phyloP scores from a whole-genome alignment of 2,797 vertebrate genomes.

The Myotis vivesi region DNA sequence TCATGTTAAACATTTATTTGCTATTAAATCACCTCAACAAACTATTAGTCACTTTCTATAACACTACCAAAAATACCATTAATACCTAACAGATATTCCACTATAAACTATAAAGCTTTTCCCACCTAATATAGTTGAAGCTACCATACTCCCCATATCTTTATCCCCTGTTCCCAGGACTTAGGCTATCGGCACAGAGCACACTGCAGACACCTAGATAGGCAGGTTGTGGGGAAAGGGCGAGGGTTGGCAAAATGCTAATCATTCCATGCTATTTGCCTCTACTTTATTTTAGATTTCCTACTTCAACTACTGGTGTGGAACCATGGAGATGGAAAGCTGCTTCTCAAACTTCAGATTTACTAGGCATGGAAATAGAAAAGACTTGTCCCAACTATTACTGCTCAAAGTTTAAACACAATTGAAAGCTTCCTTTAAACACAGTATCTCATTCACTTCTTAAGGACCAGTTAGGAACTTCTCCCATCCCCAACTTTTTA shows the following conservation, averaged over 20 bases:
- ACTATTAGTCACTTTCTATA: background rate
- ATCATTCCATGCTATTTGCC: conserved; percentile 20
- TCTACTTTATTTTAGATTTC: conserved; percentile 70
- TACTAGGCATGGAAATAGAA: conserved; percentile 26
- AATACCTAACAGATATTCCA: conserved; percentile 24
- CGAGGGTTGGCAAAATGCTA: background rate
- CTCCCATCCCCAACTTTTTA: conserved; percentile 11
- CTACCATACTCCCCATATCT: background rate
- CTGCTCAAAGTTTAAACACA: conserved; percentile 32
- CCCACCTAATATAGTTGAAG: conserved; percentile 22
- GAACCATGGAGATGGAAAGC: background rate
- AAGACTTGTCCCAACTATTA: background rate
- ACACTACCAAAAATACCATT: background rate
- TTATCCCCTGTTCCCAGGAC: background rate
- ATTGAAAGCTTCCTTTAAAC: conserved; percentile 44
- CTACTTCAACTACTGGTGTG: conserved; percentile 53
- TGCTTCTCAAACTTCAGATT: conserved; percentile 50
- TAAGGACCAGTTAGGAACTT: conserved; percentile 28
- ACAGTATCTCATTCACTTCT: conserved; percentile 26
- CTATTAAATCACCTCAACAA: conserved; percentile 22
- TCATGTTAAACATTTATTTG: background rate
- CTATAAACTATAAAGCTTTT: background rate
- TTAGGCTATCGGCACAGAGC: conserved; percentile 16
- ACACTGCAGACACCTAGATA: conserved; percentile 26
- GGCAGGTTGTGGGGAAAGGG: background rate